These are phyloP conservation scores for Ceyx cyanopectus DNA, from an alignment of 2,113 vertebrate genomes.

Conservation along the genomic window DNA sequence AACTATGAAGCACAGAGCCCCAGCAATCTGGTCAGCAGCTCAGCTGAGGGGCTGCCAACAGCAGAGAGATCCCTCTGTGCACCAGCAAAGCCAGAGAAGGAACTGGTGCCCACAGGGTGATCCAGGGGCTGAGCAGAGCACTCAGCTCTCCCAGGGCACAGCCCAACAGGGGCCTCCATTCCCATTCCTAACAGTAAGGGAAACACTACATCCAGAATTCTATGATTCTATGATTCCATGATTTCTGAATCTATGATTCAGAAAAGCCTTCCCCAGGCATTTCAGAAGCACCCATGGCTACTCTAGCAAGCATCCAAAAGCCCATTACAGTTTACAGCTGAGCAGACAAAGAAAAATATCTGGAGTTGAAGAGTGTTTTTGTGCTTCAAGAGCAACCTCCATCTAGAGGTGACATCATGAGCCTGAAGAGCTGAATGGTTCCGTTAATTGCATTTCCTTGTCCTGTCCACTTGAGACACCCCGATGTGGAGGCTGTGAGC, in stretches of 20 bases:
- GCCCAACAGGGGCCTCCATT: background rate
- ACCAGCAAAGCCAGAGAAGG: background rate
- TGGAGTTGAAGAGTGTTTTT: background rate
- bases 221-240: too few relatives aligned
- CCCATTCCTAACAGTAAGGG: background rate
- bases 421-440: background rate
- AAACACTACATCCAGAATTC: too few relatives aligned
- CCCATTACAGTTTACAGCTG: background rate
- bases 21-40: background rate
- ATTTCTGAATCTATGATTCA: too few relatives aligned
- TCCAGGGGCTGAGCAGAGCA: background rate
- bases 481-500: background rate
- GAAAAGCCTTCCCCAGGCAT: background rate
- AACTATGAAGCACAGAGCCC: background rate
- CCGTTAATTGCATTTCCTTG: background rate
- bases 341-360: background rate
- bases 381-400: background rate
- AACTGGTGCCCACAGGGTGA: rapidly evolving
- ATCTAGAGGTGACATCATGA: background rate
- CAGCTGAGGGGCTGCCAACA: background rate
- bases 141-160: background rate
- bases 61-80: background rate
- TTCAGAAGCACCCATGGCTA: background rate
- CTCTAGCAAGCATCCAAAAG: background rate
- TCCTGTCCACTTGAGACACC: background rate